phyloP scores from a whole-genome alignment of 2,113 vertebrate genomes.

The Eptatretus burgeri region DNA sequence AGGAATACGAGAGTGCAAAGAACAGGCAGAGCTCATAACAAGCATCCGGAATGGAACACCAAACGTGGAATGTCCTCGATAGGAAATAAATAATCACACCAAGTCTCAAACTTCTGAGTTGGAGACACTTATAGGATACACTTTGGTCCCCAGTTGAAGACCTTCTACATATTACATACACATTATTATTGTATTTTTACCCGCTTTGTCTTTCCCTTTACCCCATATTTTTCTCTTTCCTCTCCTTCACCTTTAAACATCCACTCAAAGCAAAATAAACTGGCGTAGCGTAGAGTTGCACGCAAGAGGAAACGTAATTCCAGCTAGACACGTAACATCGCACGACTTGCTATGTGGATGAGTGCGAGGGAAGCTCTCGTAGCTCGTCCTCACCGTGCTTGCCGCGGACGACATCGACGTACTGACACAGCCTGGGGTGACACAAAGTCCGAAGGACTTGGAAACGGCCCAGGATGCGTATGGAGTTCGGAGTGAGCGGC shows the following conservation, averaged over 20 bases:
- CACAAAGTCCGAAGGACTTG: slow-evolving; percentile 79
- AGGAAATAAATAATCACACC: not conserved
- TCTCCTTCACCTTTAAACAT: not conserved
- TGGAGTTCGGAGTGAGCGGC: slow-evolving; percentile 88
- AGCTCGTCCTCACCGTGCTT: slow-evolving; percentile 43
- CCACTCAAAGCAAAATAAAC: slow-evolving; percentile 5
- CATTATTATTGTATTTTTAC: too few species aligned
- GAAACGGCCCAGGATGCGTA: slow-evolving; percentile 88
- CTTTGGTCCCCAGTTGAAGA: not conserved
- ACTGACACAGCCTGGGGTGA: slow-evolving; percentile 78
- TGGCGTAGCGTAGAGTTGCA: too few species aligned
- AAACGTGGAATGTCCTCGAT: not conserved
- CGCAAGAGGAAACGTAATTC: too few species aligned
- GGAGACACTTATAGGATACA: not conserved
- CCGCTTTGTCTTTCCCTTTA: too few species aligned
- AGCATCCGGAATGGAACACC: not conserved
- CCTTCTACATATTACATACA: not conserved
- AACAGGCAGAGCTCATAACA: slow-evolving; percentile 10
- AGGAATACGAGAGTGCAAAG: too few species aligned
- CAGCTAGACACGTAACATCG: too few species aligned
- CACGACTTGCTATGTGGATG: too few species aligned
- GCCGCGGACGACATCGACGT: slow-evolving; percentile 70
- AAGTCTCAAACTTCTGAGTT: not conserved
- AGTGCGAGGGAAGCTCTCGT: not conserved
- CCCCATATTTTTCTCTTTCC: too few species aligned